Conservation (phyloP, 2,797 vertebrate genomes). For the Luscinia luscinia region DNA sequence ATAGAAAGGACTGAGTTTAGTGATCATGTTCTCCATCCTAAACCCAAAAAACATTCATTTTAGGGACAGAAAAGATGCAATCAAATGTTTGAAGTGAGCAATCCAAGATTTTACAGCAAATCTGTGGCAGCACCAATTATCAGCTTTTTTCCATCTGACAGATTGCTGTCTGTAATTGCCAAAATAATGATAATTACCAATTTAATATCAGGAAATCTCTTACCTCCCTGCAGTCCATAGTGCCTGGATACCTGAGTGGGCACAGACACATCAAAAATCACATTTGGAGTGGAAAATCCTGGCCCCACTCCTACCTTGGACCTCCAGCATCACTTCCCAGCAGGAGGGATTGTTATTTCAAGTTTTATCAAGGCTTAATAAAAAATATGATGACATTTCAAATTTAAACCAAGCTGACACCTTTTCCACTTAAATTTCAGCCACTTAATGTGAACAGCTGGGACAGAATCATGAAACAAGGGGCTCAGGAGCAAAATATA, state of each 20-base stretch:
- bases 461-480: neutral
- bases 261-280: neutral
- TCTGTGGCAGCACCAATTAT: neutral
- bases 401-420: neutral
- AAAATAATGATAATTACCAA: neutral
- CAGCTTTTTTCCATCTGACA: neutral
- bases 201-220: neutral
- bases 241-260: neutral
- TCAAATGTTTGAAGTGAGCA: neutral
- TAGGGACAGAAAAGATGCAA: neutral
- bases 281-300: neutral
- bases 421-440: neutral
- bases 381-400: neutral
- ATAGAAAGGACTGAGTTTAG: neutral
- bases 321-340: neutral
- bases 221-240: neutral
- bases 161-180: neutral
- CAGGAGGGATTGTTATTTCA: neutral
- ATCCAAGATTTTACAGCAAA: neutral
- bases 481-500: neutral
- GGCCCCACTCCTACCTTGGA: neutral
- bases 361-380: neutral
- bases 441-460: neutral
- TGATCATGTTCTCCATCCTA: neutral
- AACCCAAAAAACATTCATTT: neutral